Evolutionary conservation across 2,113 vertebrate genomes (phyloP), one percentile per base, ranked within the genome.

Genomic region (Ceuthmochares aereus): DNA sequence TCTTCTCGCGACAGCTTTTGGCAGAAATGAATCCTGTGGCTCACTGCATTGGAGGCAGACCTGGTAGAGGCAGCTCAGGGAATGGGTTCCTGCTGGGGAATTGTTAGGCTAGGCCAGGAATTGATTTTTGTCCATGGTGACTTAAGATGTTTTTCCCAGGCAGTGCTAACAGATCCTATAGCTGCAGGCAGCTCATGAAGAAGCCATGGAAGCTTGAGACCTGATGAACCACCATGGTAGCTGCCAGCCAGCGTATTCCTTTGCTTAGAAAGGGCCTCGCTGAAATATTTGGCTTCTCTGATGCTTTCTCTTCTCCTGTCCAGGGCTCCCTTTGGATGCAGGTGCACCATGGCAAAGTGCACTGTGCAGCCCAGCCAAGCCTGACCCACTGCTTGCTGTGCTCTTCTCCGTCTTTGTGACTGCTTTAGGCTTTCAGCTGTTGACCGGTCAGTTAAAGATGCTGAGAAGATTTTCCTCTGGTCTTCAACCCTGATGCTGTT

Each of bases 21-120:
- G 45, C 49, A 63, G 37, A 59, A 17, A 16, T 56, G 12, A 43
- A 16, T 56, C 37, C 37, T 15, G 29, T 37, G 75, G 18, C 10
- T 66, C 74, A 30, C 26, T 0, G 1, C 19, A 4, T 32, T 2
- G 2, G n/a, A 60, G 29, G 52, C 54, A 4, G 42, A 26, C n/a
- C 51, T 52, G 42, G 18, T 3, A 3, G 47, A 49, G 81, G 51
- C 55, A 49, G 56, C 67, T 27, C 7, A 11, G 87, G 86, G 66
- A n/a, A 1, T 16, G 14, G 64, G 45, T 12, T 4, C 13, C 16
- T 43, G 34, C 5, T 82, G 60, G 54, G 56, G 18, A 54, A 25
- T 13, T 8, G 5, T 34, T 26, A 58, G 58, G 20, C 45, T 20
- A 11, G 26, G 30, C 25, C 14, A 40, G 64, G 56, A 59, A 7